Evolutionary conservation across 2,888 invertebrate species (phyloP).

Genomic region (Lysandra coridon): DNA sequence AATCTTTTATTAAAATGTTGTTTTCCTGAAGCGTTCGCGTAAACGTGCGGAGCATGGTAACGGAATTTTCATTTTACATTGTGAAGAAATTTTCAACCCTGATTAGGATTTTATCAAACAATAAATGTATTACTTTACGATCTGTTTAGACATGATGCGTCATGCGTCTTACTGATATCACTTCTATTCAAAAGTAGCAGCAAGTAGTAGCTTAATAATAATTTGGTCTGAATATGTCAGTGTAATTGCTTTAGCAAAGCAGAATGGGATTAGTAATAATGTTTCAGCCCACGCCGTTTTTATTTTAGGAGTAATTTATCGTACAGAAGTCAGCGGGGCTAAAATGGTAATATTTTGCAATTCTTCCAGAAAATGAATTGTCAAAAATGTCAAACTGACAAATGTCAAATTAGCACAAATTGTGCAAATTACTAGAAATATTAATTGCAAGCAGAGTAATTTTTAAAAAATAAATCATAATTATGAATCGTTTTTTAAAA

Average conservation of each 20-base stretch:
- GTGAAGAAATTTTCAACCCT: not conserved
- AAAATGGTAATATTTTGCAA: too few species aligned
- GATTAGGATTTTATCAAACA: not conserved
- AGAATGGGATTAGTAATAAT: conserved; percentile 1
- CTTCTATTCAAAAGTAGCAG: too few species aligned
- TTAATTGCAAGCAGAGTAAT: too few species aligned
- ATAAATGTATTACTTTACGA: not conserved
- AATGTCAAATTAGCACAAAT: too few species aligned
- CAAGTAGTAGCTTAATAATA: not conserved
- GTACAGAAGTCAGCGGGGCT: not conserved
- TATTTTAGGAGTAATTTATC: not conserved
- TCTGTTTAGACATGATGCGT: too few species aligned
- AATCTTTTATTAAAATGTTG: conserved; percentile 5
- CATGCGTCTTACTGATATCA: too few species aligned
- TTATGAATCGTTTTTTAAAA: too few species aligned
- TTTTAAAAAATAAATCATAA: too few species aligned
- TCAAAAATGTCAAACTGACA: too few species aligned
- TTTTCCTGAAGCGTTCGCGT: conserved; percentile 9
- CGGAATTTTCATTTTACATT: not conserved
- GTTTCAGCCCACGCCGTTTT: not conserved
- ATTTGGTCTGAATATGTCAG: not conserved
- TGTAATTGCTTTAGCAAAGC: not conserved
- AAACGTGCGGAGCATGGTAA: not conserved
- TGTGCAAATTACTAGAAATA: too few species aligned
- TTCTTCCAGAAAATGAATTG: too few species aligned